These are phyloP conservation scores for Ennomos fuscantarius DNA, from an alignment of 2,888 invertebrate genomes.

Conservation along the genomic window DNA sequence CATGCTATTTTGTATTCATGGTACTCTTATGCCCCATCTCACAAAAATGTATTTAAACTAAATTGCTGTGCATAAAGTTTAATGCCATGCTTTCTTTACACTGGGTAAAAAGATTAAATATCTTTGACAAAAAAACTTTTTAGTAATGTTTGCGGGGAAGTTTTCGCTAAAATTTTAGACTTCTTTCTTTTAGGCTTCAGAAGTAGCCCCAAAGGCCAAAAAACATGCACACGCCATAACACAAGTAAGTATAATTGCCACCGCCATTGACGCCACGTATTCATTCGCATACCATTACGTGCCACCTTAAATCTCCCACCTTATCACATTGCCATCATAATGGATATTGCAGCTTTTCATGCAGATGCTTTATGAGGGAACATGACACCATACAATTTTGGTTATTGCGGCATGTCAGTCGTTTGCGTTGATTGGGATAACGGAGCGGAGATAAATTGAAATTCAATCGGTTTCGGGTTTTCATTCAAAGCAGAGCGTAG, in stretches of 20 bases:
- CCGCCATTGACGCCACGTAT: slow-evolving; percentile 2
- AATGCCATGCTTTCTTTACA: too few species aligned
- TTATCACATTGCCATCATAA: slow-evolving; percentile 65
- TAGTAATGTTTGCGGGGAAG: too few species aligned
- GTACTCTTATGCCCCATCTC: slow-evolving; percentile 16
- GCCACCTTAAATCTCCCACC: slow-evolving; percentile 59
- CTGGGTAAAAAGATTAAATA: too few species aligned
- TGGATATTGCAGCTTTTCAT: slow-evolving; percentile 56
- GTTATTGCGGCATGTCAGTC: slow-evolving; percentile 14
- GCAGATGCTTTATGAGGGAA: slow-evolving; percentile 48
- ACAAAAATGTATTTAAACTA: neutral
- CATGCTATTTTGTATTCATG: slow-evolving; percentile 8
- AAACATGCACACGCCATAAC: neutral
- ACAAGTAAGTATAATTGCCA: too few species aligned
- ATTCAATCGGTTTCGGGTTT: slow-evolving; percentile 9
- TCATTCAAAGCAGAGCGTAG: neutral
- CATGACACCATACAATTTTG: slow-evolving; percentile 31
- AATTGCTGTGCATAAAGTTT: neutral
- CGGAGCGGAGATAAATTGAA: slow-evolving; percentile 15
- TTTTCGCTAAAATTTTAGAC: too few species aligned
- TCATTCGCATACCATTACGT: slow-evolving; percentile 35
- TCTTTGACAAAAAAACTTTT: too few species aligned
- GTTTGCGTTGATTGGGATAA: slow-evolving; percentile 18
- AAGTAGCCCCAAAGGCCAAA: slow-evolving; percentile 5
- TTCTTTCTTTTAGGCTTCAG: too few species aligned